These are phyloP conservation scores for Keiferia lycopersicella DNA, from an alignment of 2,888 invertebrate species.

Conservation along the genomic window DNA sequence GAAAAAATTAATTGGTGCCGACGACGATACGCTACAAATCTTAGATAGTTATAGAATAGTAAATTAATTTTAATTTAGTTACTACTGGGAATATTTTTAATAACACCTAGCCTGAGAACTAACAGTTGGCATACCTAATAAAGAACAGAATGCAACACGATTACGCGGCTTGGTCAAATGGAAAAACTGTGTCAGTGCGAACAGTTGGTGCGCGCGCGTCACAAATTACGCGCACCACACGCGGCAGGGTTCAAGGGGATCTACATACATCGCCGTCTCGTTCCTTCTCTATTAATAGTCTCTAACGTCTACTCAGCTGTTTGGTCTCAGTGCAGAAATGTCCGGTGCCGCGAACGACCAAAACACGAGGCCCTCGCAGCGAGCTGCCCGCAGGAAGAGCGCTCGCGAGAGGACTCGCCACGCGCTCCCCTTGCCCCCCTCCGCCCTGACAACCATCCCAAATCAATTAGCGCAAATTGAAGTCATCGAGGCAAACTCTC, in stretches of 20 bases:
- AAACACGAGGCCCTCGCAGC: conserved; percentile 54
- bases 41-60: too few relatives aligned
- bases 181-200: conserved; percentile 76
- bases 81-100: neutral
- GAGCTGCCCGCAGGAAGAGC: conserved; percentile 50
- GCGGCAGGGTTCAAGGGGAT: conserved; percentile 79
- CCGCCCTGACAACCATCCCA: conserved; percentile 12
- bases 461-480: conserved; percentile 51
- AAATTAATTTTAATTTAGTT: too few relatives aligned
- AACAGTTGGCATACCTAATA: conserved; percentile 60
- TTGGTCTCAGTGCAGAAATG: conserved; percentile 77
- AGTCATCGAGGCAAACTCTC: conserved; percentile 56
- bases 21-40: too few relatives aligned
- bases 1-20: too few relatives aligned
- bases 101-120: conserved; percentile 23
- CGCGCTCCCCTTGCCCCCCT: conserved; percentile 33
- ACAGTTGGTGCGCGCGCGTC: conserved; percentile 72
- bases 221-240: conserved; percentile 65
- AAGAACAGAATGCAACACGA: conserved; percentile 65
- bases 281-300: conserved; percentile 77
- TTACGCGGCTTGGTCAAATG: conserved; percentile 70
- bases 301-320: conserved; percentile 72
- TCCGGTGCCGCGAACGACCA: conserved; percentile 73
- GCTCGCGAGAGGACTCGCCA: conserved; percentile 45
- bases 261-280: conserved; percentile 70